A percentile compares a stretch with the other conserved stretches of the same genome.
Evolutionary conservation across 1,140 invertebrate genomes (phyloP).

Genomic region (Vollenhovia emeryi): DNA sequence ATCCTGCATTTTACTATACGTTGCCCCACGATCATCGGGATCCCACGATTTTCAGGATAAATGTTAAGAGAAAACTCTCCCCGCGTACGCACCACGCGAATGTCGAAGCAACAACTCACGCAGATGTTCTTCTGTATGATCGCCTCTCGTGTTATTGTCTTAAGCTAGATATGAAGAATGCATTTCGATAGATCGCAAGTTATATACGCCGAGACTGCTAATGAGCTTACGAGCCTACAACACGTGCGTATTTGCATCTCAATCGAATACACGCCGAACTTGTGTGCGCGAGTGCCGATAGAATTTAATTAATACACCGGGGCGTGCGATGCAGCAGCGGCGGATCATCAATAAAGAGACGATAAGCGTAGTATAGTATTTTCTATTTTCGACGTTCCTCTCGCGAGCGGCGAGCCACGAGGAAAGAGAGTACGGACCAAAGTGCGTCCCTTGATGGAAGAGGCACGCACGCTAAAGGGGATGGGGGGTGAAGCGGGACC

Average conservation of each 20-base stretch:
- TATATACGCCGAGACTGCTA: conserved; percentile 11
- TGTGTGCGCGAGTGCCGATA: not conserved
- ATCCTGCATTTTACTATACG: no score
- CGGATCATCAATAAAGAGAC: not conserved
- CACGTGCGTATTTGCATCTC: conserved; percentile 44
- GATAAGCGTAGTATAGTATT: not conserved
- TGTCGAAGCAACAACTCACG: not conserved
- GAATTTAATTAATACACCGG: conserved; percentile 49
- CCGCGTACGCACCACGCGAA: not conserved
- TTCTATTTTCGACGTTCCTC: not conserved
- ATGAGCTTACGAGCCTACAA: conserved; percentile 46
- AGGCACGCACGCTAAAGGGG: not conserved
- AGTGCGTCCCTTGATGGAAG: not conserved
- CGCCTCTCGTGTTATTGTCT: not conserved
- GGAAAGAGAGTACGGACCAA: not conserved
- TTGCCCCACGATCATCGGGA: no score
- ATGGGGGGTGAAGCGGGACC: not conserved
- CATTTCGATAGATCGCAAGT: not conserved
- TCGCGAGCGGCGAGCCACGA: not conserved
- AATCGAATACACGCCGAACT: not conserved
- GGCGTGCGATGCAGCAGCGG: not conserved
- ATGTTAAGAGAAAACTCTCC: no score
- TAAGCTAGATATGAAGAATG: not conserved
- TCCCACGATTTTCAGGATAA: no score
- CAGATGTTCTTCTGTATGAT: not conserved